Base-by-base conservation (phyloP, 1,140 invertebrate species). In the Trichogramma pretiosum region DNA sequence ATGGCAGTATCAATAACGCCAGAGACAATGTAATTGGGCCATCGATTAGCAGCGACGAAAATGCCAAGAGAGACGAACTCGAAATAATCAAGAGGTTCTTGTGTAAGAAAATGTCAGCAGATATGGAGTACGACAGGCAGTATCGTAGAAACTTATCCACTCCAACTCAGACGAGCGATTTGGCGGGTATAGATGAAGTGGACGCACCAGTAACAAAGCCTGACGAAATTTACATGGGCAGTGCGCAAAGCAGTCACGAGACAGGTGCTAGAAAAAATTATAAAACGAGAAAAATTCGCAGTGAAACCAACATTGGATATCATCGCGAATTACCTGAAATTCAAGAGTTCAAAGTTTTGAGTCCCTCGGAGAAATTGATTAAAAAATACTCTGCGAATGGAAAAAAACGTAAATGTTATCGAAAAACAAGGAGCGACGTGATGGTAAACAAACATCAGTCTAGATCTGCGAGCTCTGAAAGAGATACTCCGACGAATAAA, bases 341-440 rank as follows among this genome's bases (percentile, higher is more conserved):
- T n/a, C n/a, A n/a, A n/a, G n/a, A n/a, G 11, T 11, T 40, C 21
- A n/a, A n/a, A n/a, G n/a, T n/a, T 43, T 35, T 19, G 46, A 56
- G 32, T 23, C 39, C 37, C 19, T 28, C 19, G 13, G n/a, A 44
- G 22, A 21, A 45, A 38, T 18, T 11, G 8, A n/a, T 18, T 17
- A 16, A 33, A 34, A 10, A 11, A 18, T 34, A 19, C 28, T 13
- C 9, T 11, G 46, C 47, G 8, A 58, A 61, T 5, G 54, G 38
- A 39, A 53, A 56, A 18, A 68, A 65, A n/a, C n/a, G n/a, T n/a
- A n/a, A n/a, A 16, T 11, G 59, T 3, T 68, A 67, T 22, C 56
- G 62, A 18, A 67, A 67, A 43, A 67, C 65, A 5, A 68, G 58
- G 23, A 70, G 65, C 44, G 65, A 68, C 52, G 48, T 65, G 8